Conservation (phyloP, 2,797 vertebrate genomes). For the Strix occidentalis region DNA sequence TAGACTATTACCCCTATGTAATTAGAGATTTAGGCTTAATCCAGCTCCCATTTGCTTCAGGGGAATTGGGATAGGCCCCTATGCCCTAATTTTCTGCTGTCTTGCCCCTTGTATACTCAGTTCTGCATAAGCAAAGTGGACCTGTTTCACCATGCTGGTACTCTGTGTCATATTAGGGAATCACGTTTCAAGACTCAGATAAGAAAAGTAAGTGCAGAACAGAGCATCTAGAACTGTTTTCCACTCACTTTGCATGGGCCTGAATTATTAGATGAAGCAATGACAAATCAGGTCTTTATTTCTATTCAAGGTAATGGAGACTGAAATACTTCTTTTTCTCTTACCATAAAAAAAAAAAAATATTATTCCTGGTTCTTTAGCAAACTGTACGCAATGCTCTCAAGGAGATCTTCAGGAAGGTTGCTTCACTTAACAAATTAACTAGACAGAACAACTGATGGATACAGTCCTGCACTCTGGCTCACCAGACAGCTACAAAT, state of each 20-base stretch:
- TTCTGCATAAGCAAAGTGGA: neutral
- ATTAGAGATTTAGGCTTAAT: conserved; percentile 61
- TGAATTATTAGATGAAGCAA: neutral
- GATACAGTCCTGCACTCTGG: neutral
- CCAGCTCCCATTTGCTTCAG: conserved; percentile 73
- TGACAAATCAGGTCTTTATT: neutral
- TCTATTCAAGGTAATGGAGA: neutral
- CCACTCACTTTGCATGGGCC: neutral
- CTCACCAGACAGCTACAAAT: neutral
- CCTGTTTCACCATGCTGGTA: neutral
- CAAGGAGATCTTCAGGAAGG: neutral
- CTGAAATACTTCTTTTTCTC: neutral
- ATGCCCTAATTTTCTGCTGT: conserved; percentile 31
- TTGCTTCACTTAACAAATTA: neutral
- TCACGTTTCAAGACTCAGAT: neutral
- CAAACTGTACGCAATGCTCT: neutral
- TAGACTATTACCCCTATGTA: conserved; percentile 72
- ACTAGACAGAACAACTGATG: neutral
- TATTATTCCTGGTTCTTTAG: neutral
- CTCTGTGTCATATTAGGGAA: neutral
- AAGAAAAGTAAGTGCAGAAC: neutral
- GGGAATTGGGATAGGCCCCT: conserved; percentile 56
- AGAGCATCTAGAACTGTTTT: neutral
- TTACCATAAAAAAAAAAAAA: neutral
- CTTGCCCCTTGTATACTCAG: neutral